These are phyloP conservation scores for Lepeophtheirus nordmannii DNA, from an alignment of 2,888 invertebrate genomes.

Conservation along the genomic window DNA sequence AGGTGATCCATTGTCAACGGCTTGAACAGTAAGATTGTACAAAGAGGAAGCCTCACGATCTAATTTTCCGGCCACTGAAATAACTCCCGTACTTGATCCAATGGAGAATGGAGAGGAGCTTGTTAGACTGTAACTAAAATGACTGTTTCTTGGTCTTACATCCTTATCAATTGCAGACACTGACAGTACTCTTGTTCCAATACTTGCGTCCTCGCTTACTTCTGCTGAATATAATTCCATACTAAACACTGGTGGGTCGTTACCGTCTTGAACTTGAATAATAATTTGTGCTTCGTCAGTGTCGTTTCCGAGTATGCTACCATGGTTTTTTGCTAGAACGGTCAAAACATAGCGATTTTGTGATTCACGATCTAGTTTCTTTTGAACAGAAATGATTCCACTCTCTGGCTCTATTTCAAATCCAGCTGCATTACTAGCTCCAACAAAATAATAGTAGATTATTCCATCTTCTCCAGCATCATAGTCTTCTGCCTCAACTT, in stretches of 20 bases:
- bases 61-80: slow-evolving; percentile 45
- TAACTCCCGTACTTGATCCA: slow-evolving; percentile 56
- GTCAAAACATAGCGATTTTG: slow-evolving; percentile 75
- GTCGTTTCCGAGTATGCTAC: slow-evolving; percentile 82
- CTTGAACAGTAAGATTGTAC: slow-evolving; percentile 64
- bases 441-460: slow-evolving; percentile 79
- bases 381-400: slow-evolving; percentile 65
- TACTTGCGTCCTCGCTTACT: slow-evolving; percentile 59
- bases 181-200: slow-evolving; percentile 55
- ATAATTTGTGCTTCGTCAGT: slow-evolving; percentile 88
- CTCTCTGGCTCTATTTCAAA: slow-evolving; percentile 68
- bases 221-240: slow-evolving; percentile 57
- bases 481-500: slow-evolving; percentile 71
- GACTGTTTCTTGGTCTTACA: slow-evolving; percentile 73
- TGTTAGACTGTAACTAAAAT: slow-evolving; percentile 67
- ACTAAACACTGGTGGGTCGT: slow-evolving; percentile 86
- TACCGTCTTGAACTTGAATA: slow-evolving; percentile 83
- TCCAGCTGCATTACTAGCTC: slow-evolving; percentile 78
- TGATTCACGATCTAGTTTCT: slow-evolving; percentile 66
- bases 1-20: slow-evolving; percentile 71
- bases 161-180: slow-evolving; percentile 83
- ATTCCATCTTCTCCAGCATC: slow-evolving; percentile 72
- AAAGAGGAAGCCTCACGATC: slow-evolving; percentile 62
- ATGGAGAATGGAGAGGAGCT: slow-evolving; percentile 6
- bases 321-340: slow-evolving; percentile 83